A percentile compares a stretch with the other conserved stretches of the same genome.
These are phyloP conservation scores for Drosophila hamatofila DNA, from an alignment of 2,888 invertebrate genomes.

Conservation along the genomic window DNA sequence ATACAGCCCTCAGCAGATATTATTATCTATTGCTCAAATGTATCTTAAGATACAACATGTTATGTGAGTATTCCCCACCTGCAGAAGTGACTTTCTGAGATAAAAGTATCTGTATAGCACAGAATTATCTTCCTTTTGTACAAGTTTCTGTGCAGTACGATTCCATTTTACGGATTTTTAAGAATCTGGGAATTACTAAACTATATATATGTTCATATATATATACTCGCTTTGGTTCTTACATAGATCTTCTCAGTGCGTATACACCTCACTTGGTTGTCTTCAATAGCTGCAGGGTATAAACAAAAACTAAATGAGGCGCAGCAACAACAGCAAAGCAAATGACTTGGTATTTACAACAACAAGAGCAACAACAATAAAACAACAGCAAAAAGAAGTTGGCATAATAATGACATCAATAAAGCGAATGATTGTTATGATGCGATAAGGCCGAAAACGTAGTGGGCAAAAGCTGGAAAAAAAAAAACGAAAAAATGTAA, in stretches of 20 bases:
- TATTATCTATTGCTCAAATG: background rate
- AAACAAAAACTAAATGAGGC: conserved; percentile 60
- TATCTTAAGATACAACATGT: background rate
- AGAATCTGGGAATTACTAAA: too few species aligned
- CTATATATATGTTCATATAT: too few species aligned
- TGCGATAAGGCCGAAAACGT: conserved; percentile 66
- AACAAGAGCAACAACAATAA: conserved; percentile 1
- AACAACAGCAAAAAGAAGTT: conserved; percentile 46
- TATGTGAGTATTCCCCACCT: background rate
- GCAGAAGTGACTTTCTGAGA: background rate
- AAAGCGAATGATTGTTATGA: conserved; percentile 70
- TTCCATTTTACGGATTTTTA: too few species aligned
- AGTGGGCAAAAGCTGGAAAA: conserved; percentile 32
- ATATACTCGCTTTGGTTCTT: background rate
- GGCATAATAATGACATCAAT: conserved; percentile 75
- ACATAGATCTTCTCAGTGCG: background rate
- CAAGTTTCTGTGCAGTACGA: too few species aligned
- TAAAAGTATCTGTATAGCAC: background rate
- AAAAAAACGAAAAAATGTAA: conserved; percentile 11
- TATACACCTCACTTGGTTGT: background rate
- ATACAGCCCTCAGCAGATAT: too few species aligned
- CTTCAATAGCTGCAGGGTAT: conserved; percentile 5
- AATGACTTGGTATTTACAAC: conserved; percentile 62
- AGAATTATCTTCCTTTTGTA: too few species aligned
- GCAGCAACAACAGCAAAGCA: conserved; percentile 46